Percentiles rank a stretch among this genome's conserved stretches.
These are phyloP conservation scores for Chionoecetes opilio DNA, from an alignment of 1,140 invertebrate species.

Conservation along the genomic window DNA sequence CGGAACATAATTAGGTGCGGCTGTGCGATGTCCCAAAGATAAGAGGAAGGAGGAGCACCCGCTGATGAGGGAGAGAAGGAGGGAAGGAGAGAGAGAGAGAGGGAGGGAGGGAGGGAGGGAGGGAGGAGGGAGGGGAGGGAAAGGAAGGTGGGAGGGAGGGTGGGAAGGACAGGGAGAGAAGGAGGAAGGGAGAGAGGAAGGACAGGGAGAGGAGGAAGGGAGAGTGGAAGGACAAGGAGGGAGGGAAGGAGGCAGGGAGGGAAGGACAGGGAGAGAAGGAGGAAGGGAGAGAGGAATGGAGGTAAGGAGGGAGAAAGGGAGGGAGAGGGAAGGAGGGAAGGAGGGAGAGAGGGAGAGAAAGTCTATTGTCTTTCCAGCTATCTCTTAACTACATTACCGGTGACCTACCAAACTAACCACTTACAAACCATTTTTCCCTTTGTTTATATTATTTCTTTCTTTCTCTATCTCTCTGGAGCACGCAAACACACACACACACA, in stretches of 20 bases:
- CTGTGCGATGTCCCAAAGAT: neutral
- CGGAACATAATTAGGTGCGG: neutral
- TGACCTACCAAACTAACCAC: constrained; percentile 2
- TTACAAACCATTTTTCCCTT: neutral
- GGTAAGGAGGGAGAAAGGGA: no score
- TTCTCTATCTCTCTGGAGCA: neutral
- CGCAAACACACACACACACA: neutral
- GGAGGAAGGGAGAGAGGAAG: no score
- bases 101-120: neutral
- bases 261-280: no score
- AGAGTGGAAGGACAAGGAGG: no score
- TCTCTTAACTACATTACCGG: neutral
- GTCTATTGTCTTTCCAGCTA: neutral
- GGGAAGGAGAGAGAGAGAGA: neutral
- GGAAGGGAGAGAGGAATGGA: no score
- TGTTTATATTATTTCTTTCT: neutral
- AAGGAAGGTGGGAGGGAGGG: neutral
- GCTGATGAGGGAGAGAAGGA: neutral
- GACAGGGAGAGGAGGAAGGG: no score
- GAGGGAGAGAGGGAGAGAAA: neutral
- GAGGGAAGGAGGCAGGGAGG: no score
- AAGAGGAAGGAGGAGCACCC: neutral
- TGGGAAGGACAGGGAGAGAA: neutral
- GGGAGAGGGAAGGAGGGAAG: no score
- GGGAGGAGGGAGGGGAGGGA: neutral